Conservation (phyloP, 2,113 vertebrate genomes). For the Eudyptes chrysolophus region DNA sequence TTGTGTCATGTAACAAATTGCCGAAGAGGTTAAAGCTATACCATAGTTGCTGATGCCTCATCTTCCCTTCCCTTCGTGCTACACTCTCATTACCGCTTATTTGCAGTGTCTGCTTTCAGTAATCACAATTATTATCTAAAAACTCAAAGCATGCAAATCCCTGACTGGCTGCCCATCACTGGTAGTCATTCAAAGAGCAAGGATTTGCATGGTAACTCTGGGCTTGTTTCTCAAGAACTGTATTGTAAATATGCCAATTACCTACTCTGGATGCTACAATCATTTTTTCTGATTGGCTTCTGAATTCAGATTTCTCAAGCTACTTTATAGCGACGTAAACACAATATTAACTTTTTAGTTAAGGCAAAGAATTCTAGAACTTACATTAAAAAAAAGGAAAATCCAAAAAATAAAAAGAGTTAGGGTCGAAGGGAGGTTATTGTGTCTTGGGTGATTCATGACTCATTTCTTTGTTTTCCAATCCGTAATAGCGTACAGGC, state of each 20-base stretch:
- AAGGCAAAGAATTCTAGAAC: background rate
- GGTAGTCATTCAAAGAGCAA: background rate
- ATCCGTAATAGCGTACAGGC: background rate
- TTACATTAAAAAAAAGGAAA: background rate
- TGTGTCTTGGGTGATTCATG: background rate
- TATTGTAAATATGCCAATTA: slow-evolving; percentile 4
- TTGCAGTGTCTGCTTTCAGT: background rate
- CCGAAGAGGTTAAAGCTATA: background rate
- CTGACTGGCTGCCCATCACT: background rate
- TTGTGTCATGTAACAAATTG: background rate
- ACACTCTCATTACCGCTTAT: background rate
- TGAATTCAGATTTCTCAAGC: slow-evolving; percentile 2
- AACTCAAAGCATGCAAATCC: background rate
- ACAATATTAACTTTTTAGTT: background rate
- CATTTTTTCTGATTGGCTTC: background rate
- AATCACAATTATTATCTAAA: background rate
- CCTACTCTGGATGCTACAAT: background rate
- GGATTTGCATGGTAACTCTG: background rate
- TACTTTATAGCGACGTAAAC: background rate
- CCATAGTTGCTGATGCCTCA: background rate
- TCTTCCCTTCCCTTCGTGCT: background rate
- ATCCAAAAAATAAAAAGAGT: background rate
- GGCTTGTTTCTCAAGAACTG: background rate
- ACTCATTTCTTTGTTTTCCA: background rate
- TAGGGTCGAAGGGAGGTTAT: background rate